Conservation (phyloP, 2,113 vertebrate species). For the Blennius ocellaris region DNA sequence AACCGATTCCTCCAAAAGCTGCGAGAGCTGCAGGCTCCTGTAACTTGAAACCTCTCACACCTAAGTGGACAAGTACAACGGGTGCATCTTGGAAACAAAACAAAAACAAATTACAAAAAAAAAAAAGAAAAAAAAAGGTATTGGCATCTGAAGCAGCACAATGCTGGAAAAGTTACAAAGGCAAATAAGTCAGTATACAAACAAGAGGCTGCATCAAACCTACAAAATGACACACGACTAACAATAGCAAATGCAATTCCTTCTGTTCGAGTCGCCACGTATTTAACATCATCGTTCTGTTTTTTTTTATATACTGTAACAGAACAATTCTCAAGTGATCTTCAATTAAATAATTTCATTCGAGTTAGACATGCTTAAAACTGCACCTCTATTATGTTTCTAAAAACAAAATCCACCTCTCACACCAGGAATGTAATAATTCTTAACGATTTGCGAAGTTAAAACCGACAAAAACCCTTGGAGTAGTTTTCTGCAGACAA, state of each 20-base stretch:
- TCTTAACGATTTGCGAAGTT: background rate
- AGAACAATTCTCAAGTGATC: background rate
- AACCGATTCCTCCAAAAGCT: too few relatives aligned
- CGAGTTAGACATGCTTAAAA: slow-evolving; percentile 2
- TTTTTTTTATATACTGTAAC: background rate
- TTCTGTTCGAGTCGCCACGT: background rate
- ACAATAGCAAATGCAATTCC: background rate
- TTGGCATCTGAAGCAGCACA: slow-evolving; percentile 1
- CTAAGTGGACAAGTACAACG: too few relatives aligned
- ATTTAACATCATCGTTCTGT: background rate
- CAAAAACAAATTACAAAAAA: too few relatives aligned
- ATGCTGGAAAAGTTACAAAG: slow-evolving; percentile 12
- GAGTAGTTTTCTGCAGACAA: slow-evolving; percentile 9
- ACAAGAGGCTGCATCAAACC: slow-evolving; percentile 3
- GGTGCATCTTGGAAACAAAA: background rate
- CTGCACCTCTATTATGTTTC: background rate
- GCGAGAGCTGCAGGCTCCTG: too few relatives aligned
- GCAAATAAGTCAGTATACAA: background rate
- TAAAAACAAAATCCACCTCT: background rate
- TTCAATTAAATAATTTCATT: background rate
- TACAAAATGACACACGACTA: background rate
- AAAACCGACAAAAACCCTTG: slow-evolving; percentile 21
- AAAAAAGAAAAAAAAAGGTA: background rate
- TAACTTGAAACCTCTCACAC: too few relatives aligned
- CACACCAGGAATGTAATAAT: background rate